A percentile compares a stretch with the other conserved stretches of the same genome.
Evolutionary conservation across 2,113 vertebrate genomes (phyloP).

Genomic region (Paramormyrops kingsleyae): DNA sequence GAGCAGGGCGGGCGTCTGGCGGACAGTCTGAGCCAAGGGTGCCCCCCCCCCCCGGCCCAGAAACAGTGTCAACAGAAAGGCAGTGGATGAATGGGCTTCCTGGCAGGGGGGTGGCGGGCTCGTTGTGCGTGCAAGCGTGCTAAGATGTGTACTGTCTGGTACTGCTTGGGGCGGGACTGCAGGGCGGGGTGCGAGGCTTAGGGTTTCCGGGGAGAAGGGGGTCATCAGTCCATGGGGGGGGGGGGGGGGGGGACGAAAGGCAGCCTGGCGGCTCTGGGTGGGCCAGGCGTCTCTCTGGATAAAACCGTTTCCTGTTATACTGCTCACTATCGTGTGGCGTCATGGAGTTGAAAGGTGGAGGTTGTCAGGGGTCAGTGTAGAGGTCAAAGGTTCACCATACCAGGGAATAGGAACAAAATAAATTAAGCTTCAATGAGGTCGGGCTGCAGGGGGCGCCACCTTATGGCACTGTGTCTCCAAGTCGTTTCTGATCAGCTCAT

Average conservation of each 20-base stretch:
- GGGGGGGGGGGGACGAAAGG: neutral
- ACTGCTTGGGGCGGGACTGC: neutral
- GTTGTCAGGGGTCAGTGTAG: neutral
- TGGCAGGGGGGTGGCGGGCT: no score
- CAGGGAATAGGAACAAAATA: neutral
- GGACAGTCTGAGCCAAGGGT: neutral
- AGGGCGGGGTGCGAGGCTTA: neutral
- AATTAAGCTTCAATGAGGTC: neutral
- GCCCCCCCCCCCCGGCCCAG: neutral
- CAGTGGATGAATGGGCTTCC: neutral
- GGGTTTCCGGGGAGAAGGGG: neutral
- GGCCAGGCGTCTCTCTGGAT: neutral
- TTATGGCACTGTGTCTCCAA: neutral
- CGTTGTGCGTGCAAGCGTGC: constrained; percentile 26
- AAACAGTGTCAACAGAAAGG: neutral
- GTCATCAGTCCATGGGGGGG: neutral
- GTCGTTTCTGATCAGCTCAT: neutral
- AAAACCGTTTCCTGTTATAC: neutral
- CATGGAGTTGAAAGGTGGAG: neutral
- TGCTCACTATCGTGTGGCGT: neutral
- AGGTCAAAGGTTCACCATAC: neutral
- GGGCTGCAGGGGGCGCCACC: neutral
- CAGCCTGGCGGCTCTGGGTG: neutral
- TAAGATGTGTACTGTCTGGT: neutral
- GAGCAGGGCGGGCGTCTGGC: constrained; percentile 26